Percentiles rank a stretch among this genome's conserved stretches.
phyloP scores from a whole-genome alignment of 2,113 vertebrate species.

The Brienomyrus brachyistius region DNA sequence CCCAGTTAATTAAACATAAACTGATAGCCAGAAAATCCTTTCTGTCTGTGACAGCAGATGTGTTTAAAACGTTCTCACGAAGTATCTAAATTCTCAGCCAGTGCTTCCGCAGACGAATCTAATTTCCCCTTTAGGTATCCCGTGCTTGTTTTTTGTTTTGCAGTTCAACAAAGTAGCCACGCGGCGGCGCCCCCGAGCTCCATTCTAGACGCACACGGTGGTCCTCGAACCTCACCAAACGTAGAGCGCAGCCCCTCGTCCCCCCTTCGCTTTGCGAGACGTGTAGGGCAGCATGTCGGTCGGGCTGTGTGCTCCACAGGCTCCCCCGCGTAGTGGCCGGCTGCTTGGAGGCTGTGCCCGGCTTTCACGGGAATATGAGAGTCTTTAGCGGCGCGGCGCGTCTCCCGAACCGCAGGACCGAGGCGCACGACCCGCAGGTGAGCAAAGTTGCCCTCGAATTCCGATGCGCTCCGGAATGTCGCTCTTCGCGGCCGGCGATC shows the following conservation, averaged over 20 bases:
- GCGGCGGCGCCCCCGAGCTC: background rate
- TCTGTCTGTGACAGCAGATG: background rate
- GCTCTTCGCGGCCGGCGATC: background rate
- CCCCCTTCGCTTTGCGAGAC: background rate
- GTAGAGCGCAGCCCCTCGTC: background rate
- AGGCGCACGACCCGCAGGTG: constrained; percentile 22
- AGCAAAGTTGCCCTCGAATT: constrained; percentile 11
- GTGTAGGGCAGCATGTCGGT: background rate
- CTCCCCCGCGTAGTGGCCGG: background rate
- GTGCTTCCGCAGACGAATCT: background rate
- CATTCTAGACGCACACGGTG: background rate
- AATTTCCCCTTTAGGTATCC: background rate
- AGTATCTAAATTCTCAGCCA: background rate
- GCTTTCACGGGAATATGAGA: constrained; percentile 21
- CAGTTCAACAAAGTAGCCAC: background rate
- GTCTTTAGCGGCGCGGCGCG: constrained; percentile 16
- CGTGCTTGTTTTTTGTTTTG: background rate
- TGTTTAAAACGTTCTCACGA: background rate
- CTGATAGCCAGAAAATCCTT: background rate
- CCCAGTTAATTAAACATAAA: background rate
- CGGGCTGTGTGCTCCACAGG: background rate
- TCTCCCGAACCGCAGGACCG: background rate
- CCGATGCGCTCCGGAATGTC: background rate
- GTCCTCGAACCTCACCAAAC: background rate
- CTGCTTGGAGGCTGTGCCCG: background rate